Evolutionary conservation across 2,113 vertebrate genomes (phyloP).

Genomic region (Hydrochoerus hydrochaeris): DNA sequence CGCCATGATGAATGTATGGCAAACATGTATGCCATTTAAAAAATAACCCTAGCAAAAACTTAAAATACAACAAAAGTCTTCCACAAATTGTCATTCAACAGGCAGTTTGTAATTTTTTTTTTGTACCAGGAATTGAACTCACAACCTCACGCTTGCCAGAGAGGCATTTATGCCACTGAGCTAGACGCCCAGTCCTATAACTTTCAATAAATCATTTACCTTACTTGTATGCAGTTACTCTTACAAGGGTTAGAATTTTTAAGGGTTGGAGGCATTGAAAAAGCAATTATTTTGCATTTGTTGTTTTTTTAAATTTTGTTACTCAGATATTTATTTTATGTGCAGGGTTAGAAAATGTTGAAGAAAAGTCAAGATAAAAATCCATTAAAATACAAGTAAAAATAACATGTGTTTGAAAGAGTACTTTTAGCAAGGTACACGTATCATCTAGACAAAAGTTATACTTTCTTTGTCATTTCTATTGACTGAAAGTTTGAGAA

Average conservation of each 20-base stretch:
- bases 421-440: background rate
- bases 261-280: background rate
- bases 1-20: background rate
- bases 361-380: slow-evolving; percentile 37
- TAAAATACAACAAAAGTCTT: background rate
- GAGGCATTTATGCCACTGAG: too few species aligned
- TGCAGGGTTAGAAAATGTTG: background rate
- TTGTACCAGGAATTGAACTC: too few species aligned
- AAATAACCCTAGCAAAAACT: background rate
- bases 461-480: background rate
- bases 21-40: background rate
- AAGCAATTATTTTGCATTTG: background rate
- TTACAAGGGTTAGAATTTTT: background rate
- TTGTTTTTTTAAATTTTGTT: background rate
- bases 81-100: background rate
- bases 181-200: too few species aligned
- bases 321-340: slow-evolving; percentile 1
- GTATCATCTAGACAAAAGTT: slow-evolving; percentile 39
- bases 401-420: slow-evolving; percentile 39
- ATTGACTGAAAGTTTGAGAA: background rate
- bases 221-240: background rate
- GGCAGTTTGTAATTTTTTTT: background rate
- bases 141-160: too few species aligned
- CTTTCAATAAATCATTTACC: background rate
- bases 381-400: slow-evolving; percentile 48